Evolutionary conservation across 2,113 vertebrate species (phyloP).

Genomic region (Piprites chloris): DNA sequence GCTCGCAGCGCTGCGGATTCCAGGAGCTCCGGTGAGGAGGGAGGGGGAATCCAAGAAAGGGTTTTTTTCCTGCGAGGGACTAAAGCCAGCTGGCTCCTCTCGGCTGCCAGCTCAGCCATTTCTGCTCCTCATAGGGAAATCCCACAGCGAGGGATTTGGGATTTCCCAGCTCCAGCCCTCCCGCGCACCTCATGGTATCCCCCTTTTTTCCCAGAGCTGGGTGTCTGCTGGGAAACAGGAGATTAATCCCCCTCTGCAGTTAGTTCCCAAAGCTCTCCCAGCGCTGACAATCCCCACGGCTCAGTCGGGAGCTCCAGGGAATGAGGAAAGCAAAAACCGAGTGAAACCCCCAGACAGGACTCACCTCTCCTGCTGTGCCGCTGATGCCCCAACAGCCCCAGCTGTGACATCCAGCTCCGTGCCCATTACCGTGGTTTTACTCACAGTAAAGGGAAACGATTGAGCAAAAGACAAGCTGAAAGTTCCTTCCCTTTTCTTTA

Average conservation of each 20-base stretch:
- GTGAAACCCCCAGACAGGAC: neutral
- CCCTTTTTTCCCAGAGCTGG: neutral
- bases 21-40: neutral
- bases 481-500: neutral
- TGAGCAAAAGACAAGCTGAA: neutral
- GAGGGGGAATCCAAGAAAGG: neutral
- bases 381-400: neutral
- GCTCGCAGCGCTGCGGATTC: neutral
- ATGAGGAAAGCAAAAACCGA: accelerated
- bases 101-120: neutral
- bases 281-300: neutral
- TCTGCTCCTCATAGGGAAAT: neutral
- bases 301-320: neutral
- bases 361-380: neutral
- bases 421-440: neutral
- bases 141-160: neutral
- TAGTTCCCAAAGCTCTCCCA: neutral
- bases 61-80: no score
- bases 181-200: accelerated
- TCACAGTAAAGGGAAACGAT: neutral
- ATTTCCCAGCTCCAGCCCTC: neutral
- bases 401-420: neutral
- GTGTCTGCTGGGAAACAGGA: neutral
- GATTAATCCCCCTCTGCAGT: neutral
- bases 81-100: neutral